Evolutionary conservation across 2,888 invertebrate genomes (phyloP), one percentile per base, ranked within the genome.

Genomic region (Aradus depressus): DNA sequence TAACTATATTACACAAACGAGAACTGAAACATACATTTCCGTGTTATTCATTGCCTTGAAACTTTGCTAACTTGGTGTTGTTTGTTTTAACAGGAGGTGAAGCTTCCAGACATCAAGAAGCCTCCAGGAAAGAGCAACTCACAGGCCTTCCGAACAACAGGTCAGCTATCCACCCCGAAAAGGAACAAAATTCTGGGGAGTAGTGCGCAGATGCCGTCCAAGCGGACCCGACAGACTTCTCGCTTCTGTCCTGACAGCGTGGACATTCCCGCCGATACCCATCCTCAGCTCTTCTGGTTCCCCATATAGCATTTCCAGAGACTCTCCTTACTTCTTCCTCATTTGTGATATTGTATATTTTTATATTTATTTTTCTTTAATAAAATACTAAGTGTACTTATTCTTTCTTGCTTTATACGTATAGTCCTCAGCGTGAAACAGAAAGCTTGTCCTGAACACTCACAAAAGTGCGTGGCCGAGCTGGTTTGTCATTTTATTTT

Each of bases 221-320:
- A 44, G 35, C 19, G 28, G 34, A 42, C 32, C 31, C 39, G 41
- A 25, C 19, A 49, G 32, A 18, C 41, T 31, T 31, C 8, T n/a
- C 8, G 12, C n/a, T 49, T 49, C 31, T 31, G 41, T 14, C 49
- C 49, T n/a, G 38, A 25, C 19, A 41, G 19, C 21, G 22, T 49
- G 4, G 41, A 32, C 2, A 8, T 23, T 25, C 26, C n/a, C 18
- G 26, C 23, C 26, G 49, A 41, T 12, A n/a, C 26, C 18, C 41
- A 39, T 21, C 34, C n/a, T 25, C 39, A 39, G 28, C 53, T 53
- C 19, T 56, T 56, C 39, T 56, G 56, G 56, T 56, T 53, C 38
- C 56, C 56, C 6, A 48, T 56, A 32, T 56, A 39, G 51, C 35
- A 28, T 43, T 34, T 44, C 32, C 21, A 41, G 16, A 41, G 32